Conservation (phyloP, 2,797 vertebrate species). For the Avahi laniger region DNA sequence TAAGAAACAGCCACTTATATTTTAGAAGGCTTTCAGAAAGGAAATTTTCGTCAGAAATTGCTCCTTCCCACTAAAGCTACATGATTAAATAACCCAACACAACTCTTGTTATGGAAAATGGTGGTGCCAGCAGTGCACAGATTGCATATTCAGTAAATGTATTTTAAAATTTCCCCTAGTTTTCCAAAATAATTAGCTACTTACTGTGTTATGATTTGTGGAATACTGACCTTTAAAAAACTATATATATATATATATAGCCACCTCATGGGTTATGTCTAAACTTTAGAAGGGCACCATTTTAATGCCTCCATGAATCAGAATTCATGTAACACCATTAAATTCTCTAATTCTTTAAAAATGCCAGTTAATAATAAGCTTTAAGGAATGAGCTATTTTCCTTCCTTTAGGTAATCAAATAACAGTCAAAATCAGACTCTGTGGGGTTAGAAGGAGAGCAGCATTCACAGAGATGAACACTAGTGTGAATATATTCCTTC, state of each 20-base stretch:
- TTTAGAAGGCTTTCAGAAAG: constrained; percentile 51
- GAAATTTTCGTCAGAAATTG: constrained; percentile 56
- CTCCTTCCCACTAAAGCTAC: constrained; percentile 24
- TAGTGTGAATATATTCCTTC: background rate
- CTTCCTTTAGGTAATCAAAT: background rate
- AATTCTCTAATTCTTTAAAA: constrained; percentile 41
- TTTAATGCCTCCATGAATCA: constrained; percentile 43
- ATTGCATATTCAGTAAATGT: constrained; percentile 40
- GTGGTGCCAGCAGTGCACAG: background rate
- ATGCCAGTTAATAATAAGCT: constrained; percentile 39
- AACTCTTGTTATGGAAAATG: constrained; percentile 10
- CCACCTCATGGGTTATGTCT: background rate
- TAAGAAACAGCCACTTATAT: constrained; percentile 29
- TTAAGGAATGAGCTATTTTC: constrained; percentile 26
- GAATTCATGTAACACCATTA: constrained; percentile 37
- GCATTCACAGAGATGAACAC: background rate
- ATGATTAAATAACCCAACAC: constrained; percentile 56
- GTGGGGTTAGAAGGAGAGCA: background rate
- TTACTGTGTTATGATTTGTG: constrained; percentile 37
- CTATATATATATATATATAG: background rate
- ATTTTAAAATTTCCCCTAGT: constrained; percentile 36
- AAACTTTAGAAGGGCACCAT: constrained; percentile 51
- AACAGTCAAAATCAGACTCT: background rate
- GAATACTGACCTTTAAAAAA: constrained; percentile 52
- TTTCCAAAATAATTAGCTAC: constrained; percentile 60